These are phyloP conservation scores for Rhagium mordax DNA, from an alignment of 2,888 invertebrate genomes.

Conservation along the genomic window DNA sequence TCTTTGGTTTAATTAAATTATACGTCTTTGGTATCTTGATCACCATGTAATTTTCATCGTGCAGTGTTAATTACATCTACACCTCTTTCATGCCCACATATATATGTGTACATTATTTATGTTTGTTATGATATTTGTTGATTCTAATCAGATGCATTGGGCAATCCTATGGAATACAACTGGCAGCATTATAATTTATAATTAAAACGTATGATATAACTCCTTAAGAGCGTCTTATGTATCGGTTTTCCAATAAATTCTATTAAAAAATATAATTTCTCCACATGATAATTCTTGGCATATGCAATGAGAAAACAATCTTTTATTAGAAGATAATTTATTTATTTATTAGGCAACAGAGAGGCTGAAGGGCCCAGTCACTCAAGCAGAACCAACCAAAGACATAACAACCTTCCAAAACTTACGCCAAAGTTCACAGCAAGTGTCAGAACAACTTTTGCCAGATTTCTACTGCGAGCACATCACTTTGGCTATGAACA, in stretches of 20 bases:
- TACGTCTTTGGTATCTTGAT: not conserved
- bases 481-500: slow-evolving; percentile 93
- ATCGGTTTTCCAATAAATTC: too few relatives aligned
- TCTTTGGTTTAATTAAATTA: not conserved
- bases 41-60: not conserved
- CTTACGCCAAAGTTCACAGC: slow-evolving; percentile 77
- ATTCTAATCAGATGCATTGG: not conserved
- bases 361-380: slow-evolving; percentile 79
- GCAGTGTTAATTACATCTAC: not conserved
- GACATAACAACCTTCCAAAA: slow-evolving; percentile 78
- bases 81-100: not conserved
- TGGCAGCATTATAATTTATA: too few relatives aligned
- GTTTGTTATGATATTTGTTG: not conserved
- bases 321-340: too few relatives aligned
- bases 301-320: too few relatives aligned
- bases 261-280: too few relatives aligned
- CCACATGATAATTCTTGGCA: too few relatives aligned
- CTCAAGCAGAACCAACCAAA: slow-evolving; percentile 81
- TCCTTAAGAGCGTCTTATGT: too few relatives aligned
- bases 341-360: slow-evolving; percentile 76
- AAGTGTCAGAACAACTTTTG: slow-evolving; percentile 84
- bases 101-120: not conserved
- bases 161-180: not conserved
- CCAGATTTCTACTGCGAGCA: slow-evolving; percentile 98
- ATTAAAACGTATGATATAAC: too few relatives aligned